These are phyloP conservation scores for Etheostoma cragini DNA, from an alignment of 2,113 vertebrate species.

Conservation along the genomic window DNA sequence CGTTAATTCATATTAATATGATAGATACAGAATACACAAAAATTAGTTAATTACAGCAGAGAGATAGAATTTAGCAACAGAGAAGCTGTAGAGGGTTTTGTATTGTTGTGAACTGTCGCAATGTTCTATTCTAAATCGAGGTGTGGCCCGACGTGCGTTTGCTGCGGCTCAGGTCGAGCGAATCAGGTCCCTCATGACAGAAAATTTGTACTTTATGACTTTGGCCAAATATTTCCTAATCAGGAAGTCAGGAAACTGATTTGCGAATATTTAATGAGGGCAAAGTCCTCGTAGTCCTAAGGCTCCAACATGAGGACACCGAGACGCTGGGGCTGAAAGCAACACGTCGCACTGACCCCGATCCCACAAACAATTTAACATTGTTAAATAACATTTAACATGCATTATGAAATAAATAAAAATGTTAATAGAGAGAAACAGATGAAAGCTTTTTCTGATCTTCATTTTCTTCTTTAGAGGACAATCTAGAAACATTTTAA, in stretches of 20 bases:
- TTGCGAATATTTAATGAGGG: not conserved
- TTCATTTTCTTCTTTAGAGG: not conserved
- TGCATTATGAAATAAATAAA: not conserved
- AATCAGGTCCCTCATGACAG: not conserved
- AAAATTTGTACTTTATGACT: not conserved
- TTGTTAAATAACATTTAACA: not conserved
- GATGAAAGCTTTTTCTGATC: not conserved
- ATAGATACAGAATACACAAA: not conserved
- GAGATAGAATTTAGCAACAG: not conserved
- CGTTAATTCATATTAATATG: not conserved
- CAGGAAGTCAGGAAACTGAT: not conserved
- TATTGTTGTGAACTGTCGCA: not conserved
- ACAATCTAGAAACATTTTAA: not conserved
- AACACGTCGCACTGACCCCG: no score
- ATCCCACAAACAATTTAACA: not conserved
- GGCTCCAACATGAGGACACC: not conserved
- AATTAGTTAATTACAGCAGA: not conserved
- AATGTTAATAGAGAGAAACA: not conserved
- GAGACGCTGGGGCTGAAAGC: no score
- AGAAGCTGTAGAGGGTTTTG: not conserved
- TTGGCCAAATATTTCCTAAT: not conserved
- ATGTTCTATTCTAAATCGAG: not conserved
- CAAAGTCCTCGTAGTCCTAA: not conserved
- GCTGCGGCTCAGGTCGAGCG: not conserved
- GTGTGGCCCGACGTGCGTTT: not conserved